Base-by-base conservation (phyloP, 2,888 invertebrate genomes). In the Lasioglossum morio region DNA sequence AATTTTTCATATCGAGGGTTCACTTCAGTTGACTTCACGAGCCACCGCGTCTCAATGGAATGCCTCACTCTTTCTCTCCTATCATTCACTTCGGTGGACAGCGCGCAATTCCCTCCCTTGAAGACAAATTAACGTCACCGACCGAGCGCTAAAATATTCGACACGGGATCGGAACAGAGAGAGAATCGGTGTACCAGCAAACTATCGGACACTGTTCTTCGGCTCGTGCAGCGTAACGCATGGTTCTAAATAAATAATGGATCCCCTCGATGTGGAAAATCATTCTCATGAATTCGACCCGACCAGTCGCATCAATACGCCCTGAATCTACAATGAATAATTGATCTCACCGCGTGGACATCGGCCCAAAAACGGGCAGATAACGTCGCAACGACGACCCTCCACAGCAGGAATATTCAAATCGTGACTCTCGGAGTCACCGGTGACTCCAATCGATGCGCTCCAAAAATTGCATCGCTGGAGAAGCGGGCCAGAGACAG, bases 41-140 rank as follows among this genome's bases (percentile, higher is more conserved):
- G 27, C 43, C 16, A 27, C 12, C 43, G 43, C 27, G 27, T 72
- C 72, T 72, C 43, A 43, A 46, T 43, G 43, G 43, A 43, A 43
- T 14, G 43, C 43, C 43, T 72, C 72, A 19, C 27, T 72, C 43
- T 43, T 72, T 70, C 70, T 37, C 37, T 70, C 37, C 40, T n/a
- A 70, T 70, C 70, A 70, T 40, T 70, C 70, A 40, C n/a, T 40
- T 40, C 70, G 70, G 40, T 70, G n/a, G 40, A 70, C 70, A 40
- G 40, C 70, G 70, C 14, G 37, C 70, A 40, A 70, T 70, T 70
- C n/a, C 37, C 37, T 69, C 40, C 70, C 70, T 40, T 14, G 37
- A 70, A 70, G 70, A 70, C 70, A 70, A 70, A 70, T 70, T 70
- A 70, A 70, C 37, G 40, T 70, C 70, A 70, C 70, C 37, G n/a